Base-by-base conservation (phyloP, 2,888 invertebrate genomes). In the Andricus quercusramuli region DNA sequence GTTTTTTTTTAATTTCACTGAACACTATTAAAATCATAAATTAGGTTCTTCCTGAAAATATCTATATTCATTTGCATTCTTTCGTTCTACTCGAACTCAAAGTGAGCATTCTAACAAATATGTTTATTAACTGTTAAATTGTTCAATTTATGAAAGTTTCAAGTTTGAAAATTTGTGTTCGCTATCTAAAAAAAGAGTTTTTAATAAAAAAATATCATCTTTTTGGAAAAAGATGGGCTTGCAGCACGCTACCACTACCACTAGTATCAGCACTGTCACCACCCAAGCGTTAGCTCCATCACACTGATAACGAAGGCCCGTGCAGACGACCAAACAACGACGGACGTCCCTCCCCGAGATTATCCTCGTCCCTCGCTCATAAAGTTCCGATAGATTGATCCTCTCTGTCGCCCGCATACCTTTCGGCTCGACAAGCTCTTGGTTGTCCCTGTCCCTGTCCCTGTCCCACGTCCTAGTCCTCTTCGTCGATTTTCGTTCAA, bases 341-440 rank as follows among this genome's bases (percentile, higher is more conserved):
- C 84, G 85, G 86, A 83, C 83, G 85, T 85, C 86, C 84, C 85
- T 85, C 77, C 85, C 67, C 80, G 81, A 82, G 85, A 86, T 87
- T 86, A 85, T 86, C 85, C 84, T 83, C 83, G 80, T 79, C 80
- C 79, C 76, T 82, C 83, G 81, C 79, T 83, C 81, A 81, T 17
- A 81, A 83, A 86, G 89, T 90, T 90, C 89, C 90, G 88, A 91
- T 90, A 89, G 89, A 91, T 91, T 90, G 90, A 90, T 89, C 86
- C 89, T 91, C 91, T 89, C 88, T 89, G 89, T 90, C 90, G 89
- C 86, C 88, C 89, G 87, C 88, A 89, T 89, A 89, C 88, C 90
- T 88, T 88, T 88, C 83, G 86, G 85, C 85, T 85, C 83, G 82
- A 82, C 83, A 80, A 82, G 68, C 83, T 83, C 80, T 79, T 77